These are phyloP conservation scores for Drosophila mulleri DNA, from an alignment of 2,888 invertebrate genomes.

Conservation along the genomic window DNA sequence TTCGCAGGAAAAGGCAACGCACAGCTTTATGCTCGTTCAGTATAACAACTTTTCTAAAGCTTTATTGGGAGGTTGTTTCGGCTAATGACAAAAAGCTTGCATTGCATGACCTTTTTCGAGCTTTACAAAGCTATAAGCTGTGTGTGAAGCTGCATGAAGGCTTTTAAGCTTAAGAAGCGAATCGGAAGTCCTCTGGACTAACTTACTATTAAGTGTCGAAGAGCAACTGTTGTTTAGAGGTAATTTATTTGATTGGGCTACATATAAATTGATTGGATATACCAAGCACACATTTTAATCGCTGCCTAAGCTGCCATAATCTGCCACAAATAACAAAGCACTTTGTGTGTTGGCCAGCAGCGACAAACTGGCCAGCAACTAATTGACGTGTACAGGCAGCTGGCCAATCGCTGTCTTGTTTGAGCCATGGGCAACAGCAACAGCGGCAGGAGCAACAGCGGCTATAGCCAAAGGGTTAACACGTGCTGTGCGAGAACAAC, in stretches of 20 bases:
- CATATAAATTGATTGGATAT: neutral
- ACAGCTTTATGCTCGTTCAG: conserved; percentile 1
- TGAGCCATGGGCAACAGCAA: conserved; percentile 24
- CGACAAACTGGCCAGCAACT: conserved; percentile 28
- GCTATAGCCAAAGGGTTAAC: conserved; percentile 39
- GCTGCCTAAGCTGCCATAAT: conserved; percentile 6
- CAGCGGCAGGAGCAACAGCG: neutral
- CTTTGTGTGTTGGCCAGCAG: conserved; percentile 24
- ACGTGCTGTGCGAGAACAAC: conserved; percentile 38
- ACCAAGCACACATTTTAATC: conserved; percentile 1
- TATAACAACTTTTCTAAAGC: neutral
- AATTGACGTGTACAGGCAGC: conserved; percentile 34
- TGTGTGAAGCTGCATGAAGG: neutral
- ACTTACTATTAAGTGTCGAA: neutral
- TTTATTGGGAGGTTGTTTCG: neutral
- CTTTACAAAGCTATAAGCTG: neutral
- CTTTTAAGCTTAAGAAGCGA: neutral
- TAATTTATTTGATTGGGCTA: conserved; percentile 6
- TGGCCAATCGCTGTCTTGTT: conserved; percentile 17
- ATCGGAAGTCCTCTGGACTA: no score
- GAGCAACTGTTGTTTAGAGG: neutral
- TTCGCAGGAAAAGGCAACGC: neutral
- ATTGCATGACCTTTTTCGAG: neutral
- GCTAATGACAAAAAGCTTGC: neutral
- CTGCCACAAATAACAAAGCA: conserved; percentile 12